phyloP scores from a whole-genome alignment of 2,797 vertebrate genomes.

The Selene dorsalis region DNA sequence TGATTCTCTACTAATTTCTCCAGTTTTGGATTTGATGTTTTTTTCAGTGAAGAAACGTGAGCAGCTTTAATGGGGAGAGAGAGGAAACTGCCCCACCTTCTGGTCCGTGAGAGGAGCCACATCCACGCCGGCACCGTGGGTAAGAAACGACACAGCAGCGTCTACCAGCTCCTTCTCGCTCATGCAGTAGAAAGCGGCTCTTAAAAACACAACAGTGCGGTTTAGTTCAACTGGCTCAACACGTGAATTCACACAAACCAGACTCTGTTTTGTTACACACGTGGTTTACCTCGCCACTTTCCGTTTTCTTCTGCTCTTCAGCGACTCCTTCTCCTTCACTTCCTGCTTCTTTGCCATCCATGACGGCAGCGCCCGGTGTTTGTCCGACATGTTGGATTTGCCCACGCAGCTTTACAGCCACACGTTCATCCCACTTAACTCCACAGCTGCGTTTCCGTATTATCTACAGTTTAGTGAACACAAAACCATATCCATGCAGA shows the following conservation, averaged over 20 bases:
- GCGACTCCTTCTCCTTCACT: slow-evolving; percentile 32
- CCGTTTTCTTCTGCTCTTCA: slow-evolving; percentile 52
- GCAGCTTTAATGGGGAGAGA: neutral
- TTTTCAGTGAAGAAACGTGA: too few relatives aligned
- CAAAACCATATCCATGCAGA: rapidly evolving
- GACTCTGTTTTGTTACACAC: rapidly evolving
- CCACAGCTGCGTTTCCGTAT: rapidly evolving
- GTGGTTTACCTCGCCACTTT: slow-evolving; percentile 59
- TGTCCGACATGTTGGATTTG: slow-evolving; percentile 54
- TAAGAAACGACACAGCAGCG: slow-evolving; percentile 61
- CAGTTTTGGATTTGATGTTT: neutral
- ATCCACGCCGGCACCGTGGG: neutral
- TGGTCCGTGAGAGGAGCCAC: slow-evolving; percentile 5
- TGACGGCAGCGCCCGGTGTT: slow-evolving; percentile 63
- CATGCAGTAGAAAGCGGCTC: slow-evolving; percentile 79
- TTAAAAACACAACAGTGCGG: slow-evolving; percentile 17
- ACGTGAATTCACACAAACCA: rapidly evolving
- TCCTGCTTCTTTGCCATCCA: slow-evolving; percentile 72
- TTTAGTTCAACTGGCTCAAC: rapidly evolving
- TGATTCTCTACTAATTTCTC: neutral
- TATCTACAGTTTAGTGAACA: rapidly evolving
- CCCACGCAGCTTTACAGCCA: rapidly evolving
- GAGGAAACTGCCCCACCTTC: slow-evolving; percentile 54
- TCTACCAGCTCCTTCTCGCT: slow-evolving; percentile 81
- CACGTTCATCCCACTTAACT: rapidly evolving